Evolutionary conservation across 92 coral and sea anemone species (phyloP).

Genomic region (Phenganax subtilis): DNA sequence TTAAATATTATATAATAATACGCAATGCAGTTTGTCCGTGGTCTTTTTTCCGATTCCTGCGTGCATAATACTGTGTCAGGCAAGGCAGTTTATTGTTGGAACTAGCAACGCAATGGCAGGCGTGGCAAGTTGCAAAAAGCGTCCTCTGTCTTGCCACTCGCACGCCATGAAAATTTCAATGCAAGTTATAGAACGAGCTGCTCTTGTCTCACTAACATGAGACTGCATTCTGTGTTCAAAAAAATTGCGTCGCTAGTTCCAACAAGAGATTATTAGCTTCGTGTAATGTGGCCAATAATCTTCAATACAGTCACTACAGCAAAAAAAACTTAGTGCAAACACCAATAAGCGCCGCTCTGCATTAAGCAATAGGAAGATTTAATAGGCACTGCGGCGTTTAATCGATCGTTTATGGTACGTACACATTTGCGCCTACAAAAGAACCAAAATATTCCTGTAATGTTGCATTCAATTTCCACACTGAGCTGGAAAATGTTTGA

Average conservation of each 20-base stretch:
- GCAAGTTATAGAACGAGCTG: not conserved
- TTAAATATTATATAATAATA: no score
- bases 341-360: not conserved
- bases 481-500: slow-evolving; percentile 80
- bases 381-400: not conserved
- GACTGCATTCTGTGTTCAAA: not conserved
- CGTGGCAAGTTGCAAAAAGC: not conserved
- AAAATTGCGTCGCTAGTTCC: not conserved
- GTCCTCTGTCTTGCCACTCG: not conserved
- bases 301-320: no score
- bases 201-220: not conserved
- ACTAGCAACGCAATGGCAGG: not conserved
- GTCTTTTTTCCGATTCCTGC: not conserved
- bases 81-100: not conserved
- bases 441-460: slow-evolving; percentile 97
- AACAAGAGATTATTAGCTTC: no score
- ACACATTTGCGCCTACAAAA: slow-evolving; percentile 95
- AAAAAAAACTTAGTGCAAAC: no score
- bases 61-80: not conserved
- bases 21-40: not conserved
- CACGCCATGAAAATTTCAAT: not conserved
- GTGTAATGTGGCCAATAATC: no score
- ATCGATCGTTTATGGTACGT: slow-evolving; percentile 36
- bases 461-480: slow-evolving; percentile 84
- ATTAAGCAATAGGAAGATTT: not conserved